Evolutionary conservation across 2,888 invertebrate genomes (phyloP).

Genomic region (Plemyria rubiginata): DNA sequence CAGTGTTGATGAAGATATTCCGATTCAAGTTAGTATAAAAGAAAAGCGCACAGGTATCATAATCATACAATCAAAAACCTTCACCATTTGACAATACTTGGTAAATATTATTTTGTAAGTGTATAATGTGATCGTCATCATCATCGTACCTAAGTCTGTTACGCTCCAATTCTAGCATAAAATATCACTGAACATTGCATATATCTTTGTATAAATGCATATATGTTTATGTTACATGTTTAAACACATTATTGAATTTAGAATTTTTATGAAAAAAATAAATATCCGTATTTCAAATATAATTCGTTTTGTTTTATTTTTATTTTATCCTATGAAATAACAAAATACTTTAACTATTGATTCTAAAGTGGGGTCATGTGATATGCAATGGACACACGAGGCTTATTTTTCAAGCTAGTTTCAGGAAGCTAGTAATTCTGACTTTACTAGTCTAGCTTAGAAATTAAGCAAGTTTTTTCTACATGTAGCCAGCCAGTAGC

Average conservation of each 20-base stretch:
- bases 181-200: constrained; percentile 82
- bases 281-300: constrained; percentile 86
- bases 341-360: background rate
- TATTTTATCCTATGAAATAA: constrained; percentile 13
- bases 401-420: no score
- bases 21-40: constrained; percentile 67
- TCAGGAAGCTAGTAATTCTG: no score
- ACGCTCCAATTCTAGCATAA: constrained; percentile 83
- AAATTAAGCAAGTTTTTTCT: no score
- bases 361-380: no score
- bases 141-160: constrained; percentile 73
- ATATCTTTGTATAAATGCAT: constrained; percentile 85
- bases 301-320: constrained; percentile 72
- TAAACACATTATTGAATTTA: constrained; percentile 86
- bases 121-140: constrained; percentile 76
- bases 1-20: constrained; percentile 67
- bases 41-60: constrained; percentile 77
- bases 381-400: no score
- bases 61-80: constrained; percentile 62
- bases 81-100: constrained; percentile 84
- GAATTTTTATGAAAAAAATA: constrained; percentile 86
- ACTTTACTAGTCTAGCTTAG: no score
- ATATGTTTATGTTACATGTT: constrained; percentile 86
- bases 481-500: no score
- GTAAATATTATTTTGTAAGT: constrained; percentile 82